Base-by-base conservation (phyloP, 2,888 invertebrate genomes). In the Cacoxenus indagator region DNA sequence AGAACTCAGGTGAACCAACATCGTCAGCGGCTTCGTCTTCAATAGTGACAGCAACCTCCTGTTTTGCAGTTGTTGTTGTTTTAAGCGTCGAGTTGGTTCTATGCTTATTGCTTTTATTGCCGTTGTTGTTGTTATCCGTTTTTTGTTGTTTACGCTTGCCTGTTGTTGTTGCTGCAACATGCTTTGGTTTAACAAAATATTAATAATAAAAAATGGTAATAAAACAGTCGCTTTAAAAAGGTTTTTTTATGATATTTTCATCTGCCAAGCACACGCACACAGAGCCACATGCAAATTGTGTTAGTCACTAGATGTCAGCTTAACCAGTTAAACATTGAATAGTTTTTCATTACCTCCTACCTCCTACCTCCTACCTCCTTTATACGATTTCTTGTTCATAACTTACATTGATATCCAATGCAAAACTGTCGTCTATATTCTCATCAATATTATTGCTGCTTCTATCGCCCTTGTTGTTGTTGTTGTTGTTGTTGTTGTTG, bases 381-480 rank as follows among this genome's bases (percentile, higher is more conserved):
- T n/a, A n/a, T n/a, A n/a, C n/a, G n/a, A n/a, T n/a, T n/a, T n/a
- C n/a, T n/a, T n/a, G n/a, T n/a, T n/a, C 27, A n/a, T n/a, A 22
- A 80, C 84, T 83, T 64, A 83, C 84, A 69, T 73, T 69, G 17
- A 70, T 69, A 17, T 75, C 72, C 22, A 72, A 4, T 6, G 70
- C 69, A 26, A 75, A 66, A 8, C 73, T 68, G 24, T 83, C 78
- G 26, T 75, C 68, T 0, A 70, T 46, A 2, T 73, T 62, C 26
- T 61, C 22, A 11, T 69, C 62, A 46, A 46, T 27, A n/a, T 19
- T 43, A 24, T 59, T n/a, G n/a, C n/a, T n/a, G n/a, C n/a, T n/a
- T n/a, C n/a, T n/a, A n/a, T n/a, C n/a, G n/a, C n/a, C 19, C 26
- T 11, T 51, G 22, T 22, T 51, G 19, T 11, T 9, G 3, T 51